Conservation (phyloP, 2,797 vertebrate species). For the Vultur gryphus region DNA sequence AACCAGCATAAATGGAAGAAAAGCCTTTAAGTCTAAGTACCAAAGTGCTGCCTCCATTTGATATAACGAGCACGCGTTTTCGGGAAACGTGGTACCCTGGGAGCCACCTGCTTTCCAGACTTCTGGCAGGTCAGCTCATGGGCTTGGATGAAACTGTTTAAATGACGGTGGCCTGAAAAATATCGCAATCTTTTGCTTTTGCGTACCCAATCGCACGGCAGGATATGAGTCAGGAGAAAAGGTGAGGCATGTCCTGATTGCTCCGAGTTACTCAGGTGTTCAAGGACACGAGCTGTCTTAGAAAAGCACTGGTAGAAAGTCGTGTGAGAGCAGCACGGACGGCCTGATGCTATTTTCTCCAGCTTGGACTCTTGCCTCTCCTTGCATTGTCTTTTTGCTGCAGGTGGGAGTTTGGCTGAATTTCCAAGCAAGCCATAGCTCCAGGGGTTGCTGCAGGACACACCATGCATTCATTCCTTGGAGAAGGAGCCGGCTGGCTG, state of each 20-base stretch:
- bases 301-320: neutral
- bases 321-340: accelerated
- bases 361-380: neutral
- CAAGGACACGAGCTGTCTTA: neutral
- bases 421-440: neutral
- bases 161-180: neutral
- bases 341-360: neutral
- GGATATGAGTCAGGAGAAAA: neutral
- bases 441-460: neutral
- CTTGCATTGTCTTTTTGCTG: neutral
- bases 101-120: neutral
- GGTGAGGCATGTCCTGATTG: neutral
- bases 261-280: neutral
- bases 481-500: neutral
- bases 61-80: neutral
- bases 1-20: neutral
- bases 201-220: neutral
- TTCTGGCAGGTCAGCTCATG: neutral
- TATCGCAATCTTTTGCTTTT: neutral
- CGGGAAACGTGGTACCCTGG: neutral
- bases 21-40: neutral
- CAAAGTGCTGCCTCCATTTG: neutral
- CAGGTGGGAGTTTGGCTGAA: neutral
- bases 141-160: neutral
- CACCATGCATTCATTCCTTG: accelerated